Conservation (phyloP, 2,113 vertebrate species). For the Petrocephalus microphthalmus region DNA sequence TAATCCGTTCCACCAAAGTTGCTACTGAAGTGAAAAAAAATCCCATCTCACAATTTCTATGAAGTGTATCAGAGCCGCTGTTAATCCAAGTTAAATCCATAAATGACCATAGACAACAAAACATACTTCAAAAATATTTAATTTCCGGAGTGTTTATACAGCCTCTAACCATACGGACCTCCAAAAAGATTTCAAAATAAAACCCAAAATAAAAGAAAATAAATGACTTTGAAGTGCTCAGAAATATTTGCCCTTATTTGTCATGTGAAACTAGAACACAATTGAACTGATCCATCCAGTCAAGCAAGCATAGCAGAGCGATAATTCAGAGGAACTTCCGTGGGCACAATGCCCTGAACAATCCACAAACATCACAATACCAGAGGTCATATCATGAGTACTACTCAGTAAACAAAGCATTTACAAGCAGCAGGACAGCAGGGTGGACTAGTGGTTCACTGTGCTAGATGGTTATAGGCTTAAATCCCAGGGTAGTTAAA, state of each 20-base stretch:
- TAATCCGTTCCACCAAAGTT: neutral
- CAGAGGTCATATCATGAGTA: neutral
- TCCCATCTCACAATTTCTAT: neutral
- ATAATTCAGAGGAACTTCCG: neutral
- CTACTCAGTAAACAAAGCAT: neutral
- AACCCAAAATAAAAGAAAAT: neutral
- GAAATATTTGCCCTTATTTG: neutral
- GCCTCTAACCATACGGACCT: neutral
- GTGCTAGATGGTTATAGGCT: neutral
- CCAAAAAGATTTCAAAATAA: neutral
- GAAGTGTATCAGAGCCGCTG: neutral
- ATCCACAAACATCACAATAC: neutral
- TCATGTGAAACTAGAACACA: neutral
- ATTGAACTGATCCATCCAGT: neutral
- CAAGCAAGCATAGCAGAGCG: neutral
- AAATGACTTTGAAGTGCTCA: conserved; percentile 1
- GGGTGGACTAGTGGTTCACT: neutral
- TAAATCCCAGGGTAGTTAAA: neutral
- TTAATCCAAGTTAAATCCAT: conserved; percentile 4
- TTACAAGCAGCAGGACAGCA: neutral
- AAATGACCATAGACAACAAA: neutral
- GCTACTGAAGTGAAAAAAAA: neutral
- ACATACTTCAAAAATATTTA: neutral
- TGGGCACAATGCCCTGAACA: neutral
- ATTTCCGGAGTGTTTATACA: conserved; percentile 2